Percentiles rank a stretch among this genome's conserved stretches.
These are phyloP conservation scores for Coptotermes formosanus DNA, from an alignment of 1,140 invertebrate genomes.

Conservation along the genomic window DNA sequence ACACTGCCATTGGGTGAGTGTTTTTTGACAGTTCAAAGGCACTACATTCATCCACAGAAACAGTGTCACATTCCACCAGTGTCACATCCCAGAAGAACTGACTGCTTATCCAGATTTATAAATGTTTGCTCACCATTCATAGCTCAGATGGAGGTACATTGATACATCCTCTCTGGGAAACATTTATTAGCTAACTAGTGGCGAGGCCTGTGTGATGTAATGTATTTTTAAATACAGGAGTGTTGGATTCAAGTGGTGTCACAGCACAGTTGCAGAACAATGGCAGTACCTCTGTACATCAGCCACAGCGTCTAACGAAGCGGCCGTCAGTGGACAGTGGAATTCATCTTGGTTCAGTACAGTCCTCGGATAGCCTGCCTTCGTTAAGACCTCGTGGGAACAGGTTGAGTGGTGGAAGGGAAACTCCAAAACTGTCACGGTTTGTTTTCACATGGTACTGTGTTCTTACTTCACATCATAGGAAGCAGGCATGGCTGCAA, in stretches of 20 bases:
- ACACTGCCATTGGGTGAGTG: too few species aligned
- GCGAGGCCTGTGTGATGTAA: not conserved
- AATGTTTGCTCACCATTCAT: too few species aligned
- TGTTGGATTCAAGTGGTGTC: constrained; percentile 1
- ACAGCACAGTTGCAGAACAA: not conserved
- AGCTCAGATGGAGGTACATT: too few species aligned
- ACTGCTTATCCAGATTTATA: too few species aligned
- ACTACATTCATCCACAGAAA: too few species aligned
- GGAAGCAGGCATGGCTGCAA: too few species aligned
- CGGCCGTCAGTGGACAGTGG: constrained; percentile 82
- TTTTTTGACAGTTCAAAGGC: too few species aligned
- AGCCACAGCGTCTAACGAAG: constrained; percentile 59
- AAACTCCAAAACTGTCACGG: constrained; percentile 29
- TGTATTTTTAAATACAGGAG: not conserved
- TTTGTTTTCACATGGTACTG: not conserved
- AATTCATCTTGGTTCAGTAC: constrained; percentile 69
- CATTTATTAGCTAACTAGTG: not conserved
- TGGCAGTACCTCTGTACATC: not conserved
- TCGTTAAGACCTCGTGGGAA: constrained; percentile 2
- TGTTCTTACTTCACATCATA: too few species aligned
- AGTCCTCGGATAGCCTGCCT: constrained; percentile 26
- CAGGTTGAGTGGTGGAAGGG: constrained; percentile 19
- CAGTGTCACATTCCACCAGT: too few species aligned
- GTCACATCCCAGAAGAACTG: too few species aligned
- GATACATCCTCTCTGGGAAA: too few species aligned